Evolutionary conservation across 1,140 invertebrate genomes (phyloP), one percentile per base, ranked within the genome.

Genomic region (Micrasema minimum): DNA sequence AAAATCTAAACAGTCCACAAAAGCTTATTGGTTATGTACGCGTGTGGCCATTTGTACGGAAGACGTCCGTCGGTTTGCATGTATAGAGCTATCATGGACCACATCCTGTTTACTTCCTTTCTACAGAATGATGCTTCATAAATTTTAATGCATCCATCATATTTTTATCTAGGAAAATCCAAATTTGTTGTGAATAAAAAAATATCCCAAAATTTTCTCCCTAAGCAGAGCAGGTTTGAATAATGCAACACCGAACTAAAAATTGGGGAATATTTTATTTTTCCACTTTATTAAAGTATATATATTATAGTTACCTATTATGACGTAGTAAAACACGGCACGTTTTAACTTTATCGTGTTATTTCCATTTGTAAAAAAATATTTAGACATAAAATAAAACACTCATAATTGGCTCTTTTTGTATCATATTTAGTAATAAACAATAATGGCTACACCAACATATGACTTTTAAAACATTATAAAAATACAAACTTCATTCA

Each of bases 81-180:
- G 50, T 22, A 23, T 45, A 46, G 7, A 38, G 22, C 37, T 23
- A 45, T 23, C 65, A 67, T 50, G 48, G 53, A 69, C 55, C 26
- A 65, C 50, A 71, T 74, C 68, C 72, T 71, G 72, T 74, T 71
- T 62, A 43, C 35, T 31, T 64, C 67, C 38, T 51, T 66, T 46
- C 31, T 50, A 62, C 38, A 12, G 23, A 31, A 67, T 69, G 68
- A 41, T 66, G 65, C 55, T 48, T 74, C 69, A 74, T 74, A 71
- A 74, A 74, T 74, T 74, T 71, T 74, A 74, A 74, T 71, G 57
- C 69, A 64, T 20, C 68, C 65, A 66, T 61, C 59, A 64, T 64
- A 46, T 64, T 64, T 64, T 9, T 14, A 16, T 41, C 14, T 22
- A 23, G 46, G 18, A 59, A 22, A 38, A 35, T 14, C 10, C 10